Conservation (phyloP, 2,888 invertebrate genomes). For the Eristalis arbustorum region DNA sequence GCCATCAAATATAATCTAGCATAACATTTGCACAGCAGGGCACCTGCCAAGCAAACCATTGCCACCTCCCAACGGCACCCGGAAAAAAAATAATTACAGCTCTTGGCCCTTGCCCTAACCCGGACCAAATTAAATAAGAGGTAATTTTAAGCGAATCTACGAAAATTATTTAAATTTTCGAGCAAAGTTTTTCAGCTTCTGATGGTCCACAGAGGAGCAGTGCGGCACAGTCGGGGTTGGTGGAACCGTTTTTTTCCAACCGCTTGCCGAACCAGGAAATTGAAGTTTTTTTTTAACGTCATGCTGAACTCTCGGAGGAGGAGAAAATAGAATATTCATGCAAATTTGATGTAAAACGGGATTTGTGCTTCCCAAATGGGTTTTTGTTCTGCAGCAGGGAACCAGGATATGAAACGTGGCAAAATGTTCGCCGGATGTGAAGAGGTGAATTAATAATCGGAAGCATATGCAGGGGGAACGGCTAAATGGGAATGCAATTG, state of each 20-base stretch:
- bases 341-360: conserved; percentile 16
- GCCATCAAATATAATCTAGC: neutral
- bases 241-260: neutral
- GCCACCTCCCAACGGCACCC: neutral
- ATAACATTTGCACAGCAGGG: neutral
- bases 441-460: neutral
- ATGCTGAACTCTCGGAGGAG: neutral
- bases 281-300: neutral
- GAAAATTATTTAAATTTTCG: neutral
- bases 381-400: neutral
- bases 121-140: neutral
- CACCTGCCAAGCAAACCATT: neutral
- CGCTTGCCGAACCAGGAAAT: neutral
- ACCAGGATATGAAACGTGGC: neutral
- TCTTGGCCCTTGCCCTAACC: neutral
- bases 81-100: neutral
- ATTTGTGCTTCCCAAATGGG: neutral
- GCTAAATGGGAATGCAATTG: neutral
- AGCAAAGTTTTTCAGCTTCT: neutral
- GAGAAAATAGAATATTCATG: conserved; percentile 4
- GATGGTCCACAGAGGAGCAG: neutral
- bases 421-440: neutral
- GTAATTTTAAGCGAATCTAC: neutral
- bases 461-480: neutral
- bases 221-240: neutral